These are phyloP conservation scores for Pseudocheirus occidentalis DNA, from an alignment of 2,797 vertebrate species.

Conservation along the genomic window DNA sequence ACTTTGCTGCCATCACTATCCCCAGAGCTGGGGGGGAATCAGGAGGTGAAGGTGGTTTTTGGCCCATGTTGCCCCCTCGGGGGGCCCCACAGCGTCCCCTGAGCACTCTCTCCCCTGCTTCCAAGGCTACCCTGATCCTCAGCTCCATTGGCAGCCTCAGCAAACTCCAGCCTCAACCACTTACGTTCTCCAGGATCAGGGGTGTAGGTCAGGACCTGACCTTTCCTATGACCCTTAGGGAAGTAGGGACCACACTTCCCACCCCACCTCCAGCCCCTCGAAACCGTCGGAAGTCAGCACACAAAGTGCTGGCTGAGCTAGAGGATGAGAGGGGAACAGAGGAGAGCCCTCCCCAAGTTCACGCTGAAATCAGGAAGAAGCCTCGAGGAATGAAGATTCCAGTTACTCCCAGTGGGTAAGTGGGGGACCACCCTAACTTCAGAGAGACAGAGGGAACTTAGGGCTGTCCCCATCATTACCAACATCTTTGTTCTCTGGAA, in stretches of 20 bases:
- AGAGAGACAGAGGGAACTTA: neutral
- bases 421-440: conserved; percentile 19
- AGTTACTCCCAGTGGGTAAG: conserved; percentile 85
- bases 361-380: conserved; percentile 78
- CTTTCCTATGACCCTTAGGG: neutral
- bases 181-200: conserved; percentile 83
- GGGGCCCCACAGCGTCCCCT: conserved; percentile 80
- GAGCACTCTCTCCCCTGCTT: conserved; percentile 59
- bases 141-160: conserved; percentile 96
- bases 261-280: conserved; percentile 79
- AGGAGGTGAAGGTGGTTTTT: conserved; percentile 70
- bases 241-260: conserved; percentile 37
- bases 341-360: neutral
- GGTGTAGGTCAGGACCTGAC: conserved; percentile 45
- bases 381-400: conserved; percentile 75
- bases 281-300: conserved; percentile 92
- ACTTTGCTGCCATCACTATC: conserved; percentile 93
- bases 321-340: conserved; percentile 87
- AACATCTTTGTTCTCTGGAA: neutral
- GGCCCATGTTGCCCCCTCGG: conserved; percentile 77
- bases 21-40: conserved; percentile 85
- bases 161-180: conserved; percentile 90
- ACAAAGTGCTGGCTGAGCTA: conserved; percentile 89
- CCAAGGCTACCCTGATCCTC: conserved; percentile 91
- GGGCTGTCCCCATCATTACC: neutral